A percentile compares a stretch with the other conserved stretches of the same genome.
These are phyloP conservation scores for Glyphotaelius pellucidus DNA, from an alignment of 2,888 invertebrate species.

Conservation along the genomic window DNA sequence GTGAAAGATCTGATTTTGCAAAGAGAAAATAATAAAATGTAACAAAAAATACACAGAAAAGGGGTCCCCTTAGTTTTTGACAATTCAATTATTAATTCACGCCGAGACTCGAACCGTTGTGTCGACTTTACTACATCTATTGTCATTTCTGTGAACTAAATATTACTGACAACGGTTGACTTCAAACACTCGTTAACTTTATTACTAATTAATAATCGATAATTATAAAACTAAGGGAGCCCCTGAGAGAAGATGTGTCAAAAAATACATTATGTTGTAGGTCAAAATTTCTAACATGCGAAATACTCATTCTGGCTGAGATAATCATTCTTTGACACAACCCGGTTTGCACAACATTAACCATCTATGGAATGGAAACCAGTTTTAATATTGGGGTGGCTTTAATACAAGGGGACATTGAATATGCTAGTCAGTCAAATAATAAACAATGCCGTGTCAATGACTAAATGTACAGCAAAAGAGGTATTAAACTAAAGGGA, in stretches of 20 bases:
- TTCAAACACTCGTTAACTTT: not conserved
- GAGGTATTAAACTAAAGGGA: not conserved
- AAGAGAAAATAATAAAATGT: slow-evolving; percentile 61
- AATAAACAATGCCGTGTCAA: not conserved
- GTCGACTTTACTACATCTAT: not conserved
- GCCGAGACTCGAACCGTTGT: not conserved
- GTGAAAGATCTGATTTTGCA: slow-evolving; percentile 64
- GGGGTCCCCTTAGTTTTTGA: slow-evolving; percentile 31
- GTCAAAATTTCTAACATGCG: slow-evolving; percentile 22
- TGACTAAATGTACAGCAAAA: not conserved
- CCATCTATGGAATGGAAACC: not conserved
- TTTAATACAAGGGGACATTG: not conserved
- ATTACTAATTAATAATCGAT: not conserved
- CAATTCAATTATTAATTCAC: not conserved
- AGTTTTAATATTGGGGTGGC: not conserved
- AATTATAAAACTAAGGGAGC: slow-evolving; percentile 3
- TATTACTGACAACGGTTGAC: not conserved
- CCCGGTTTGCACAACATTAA: slow-evolving; percentile 13
- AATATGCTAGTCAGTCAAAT: not conserved
- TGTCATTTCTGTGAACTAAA: slow-evolving; percentile 18
- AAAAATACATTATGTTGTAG: not conserved
- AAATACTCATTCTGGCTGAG: not conserved
- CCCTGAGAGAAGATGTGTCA: slow-evolving; percentile 19
- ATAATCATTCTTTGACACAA: slow-evolving; percentile 17
- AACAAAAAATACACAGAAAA: slow-evolving; percentile 52